Conservation (phyloP, 2,113 vertebrate genomes). For the Lepisosteus osseus region DNA sequence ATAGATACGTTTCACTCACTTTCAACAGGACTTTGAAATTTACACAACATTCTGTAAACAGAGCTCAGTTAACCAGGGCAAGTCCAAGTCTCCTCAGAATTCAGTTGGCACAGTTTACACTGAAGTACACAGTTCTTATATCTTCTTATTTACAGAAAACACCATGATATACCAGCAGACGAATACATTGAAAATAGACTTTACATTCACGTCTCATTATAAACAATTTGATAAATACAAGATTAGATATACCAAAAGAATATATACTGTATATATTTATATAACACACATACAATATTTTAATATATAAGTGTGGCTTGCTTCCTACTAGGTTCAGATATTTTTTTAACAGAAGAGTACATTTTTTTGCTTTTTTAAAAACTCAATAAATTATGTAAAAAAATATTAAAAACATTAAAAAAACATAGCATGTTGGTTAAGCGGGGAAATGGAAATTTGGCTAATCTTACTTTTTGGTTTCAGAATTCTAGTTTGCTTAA, state of each 20-base stretch:
- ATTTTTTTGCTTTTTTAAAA: not conserved
- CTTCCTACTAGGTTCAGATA: constrained; percentile 44
- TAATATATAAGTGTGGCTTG: constrained; percentile 49
- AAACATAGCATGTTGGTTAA: not conserved
- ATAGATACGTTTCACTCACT: constrained; percentile 64
- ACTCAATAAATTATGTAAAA: not conserved
- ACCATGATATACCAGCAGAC: constrained; percentile 64
- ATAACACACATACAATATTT: constrained; percentile 48
- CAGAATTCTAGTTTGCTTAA: constrained; percentile 18
- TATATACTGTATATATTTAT: constrained; percentile 62
- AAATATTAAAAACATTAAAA: constrained; percentile 20
- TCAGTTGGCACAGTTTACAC: constrained; percentile 49
- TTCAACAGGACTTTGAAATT: constrained; percentile 62
- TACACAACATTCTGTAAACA: constrained; percentile 65
- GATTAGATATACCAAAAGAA: constrained; percentile 73
- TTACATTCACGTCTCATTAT: constrained; percentile 75
- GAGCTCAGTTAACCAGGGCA: constrained; percentile 52
- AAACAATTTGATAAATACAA: constrained; percentile 78
- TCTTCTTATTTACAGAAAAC: constrained; percentile 64
- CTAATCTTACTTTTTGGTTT: constrained; percentile 38
- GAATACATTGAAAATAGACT: constrained; percentile 69
- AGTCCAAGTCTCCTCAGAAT: constrained; percentile 41
- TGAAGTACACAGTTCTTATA: constrained; percentile 53
- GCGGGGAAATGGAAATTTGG: constrained; percentile 33
- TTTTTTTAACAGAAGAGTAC: constrained; percentile 23